Evolutionary conservation across 2,113 vertebrate species (phyloP), one percentile per base, ranked within the genome.

Genomic region (Orycteropus afer): DNA sequence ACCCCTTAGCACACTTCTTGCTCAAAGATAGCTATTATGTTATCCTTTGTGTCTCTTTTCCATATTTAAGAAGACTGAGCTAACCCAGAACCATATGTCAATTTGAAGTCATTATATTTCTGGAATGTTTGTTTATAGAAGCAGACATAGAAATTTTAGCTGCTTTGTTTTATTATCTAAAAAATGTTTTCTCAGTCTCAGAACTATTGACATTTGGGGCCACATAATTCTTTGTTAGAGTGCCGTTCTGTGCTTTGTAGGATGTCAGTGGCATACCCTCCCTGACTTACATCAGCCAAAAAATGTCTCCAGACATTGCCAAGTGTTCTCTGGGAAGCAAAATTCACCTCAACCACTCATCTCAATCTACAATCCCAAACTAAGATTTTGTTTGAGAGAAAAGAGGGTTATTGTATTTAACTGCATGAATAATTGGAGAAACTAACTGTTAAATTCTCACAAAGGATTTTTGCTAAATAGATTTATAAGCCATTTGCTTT

Each of bases 401-500:
- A 67, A 89, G 67, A 85, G 23, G 2, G 37, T 42, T 74, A 61
- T 74, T 89, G 40, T 69, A 67, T 15, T 20, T 51, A 32, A 2
- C 80, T 71, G 11, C 42, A 83, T 59, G 71, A 86, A 87, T 15
- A 59, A 91, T 71, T 59, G 55, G 25, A 37, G 42, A 92, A 95
- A 86, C 8, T 78, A 65, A 32, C 55, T 95, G 92, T 83, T 83
- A 97, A 90, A 53, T 18, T 5, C 61, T 90, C 65, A 63, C 22
- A 78, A 47, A 65, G 42, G 83, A 89, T 34, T 90, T 95, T 93
- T 89, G 47, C 69, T 83, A 79, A 91, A 69, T 76, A 20, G 29
- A 76, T 45, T 84, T 95, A 47, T 40, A 93, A 82, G n/a, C 17
- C 27, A 79, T 94, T 94, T 89, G 73, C 49, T 96, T 93, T 90